Evolutionary conservation across 2,888 invertebrate genomes (phyloP), one percentile per base, ranked within the genome.

Genomic region (Drosophila flavopinicola): DNA sequence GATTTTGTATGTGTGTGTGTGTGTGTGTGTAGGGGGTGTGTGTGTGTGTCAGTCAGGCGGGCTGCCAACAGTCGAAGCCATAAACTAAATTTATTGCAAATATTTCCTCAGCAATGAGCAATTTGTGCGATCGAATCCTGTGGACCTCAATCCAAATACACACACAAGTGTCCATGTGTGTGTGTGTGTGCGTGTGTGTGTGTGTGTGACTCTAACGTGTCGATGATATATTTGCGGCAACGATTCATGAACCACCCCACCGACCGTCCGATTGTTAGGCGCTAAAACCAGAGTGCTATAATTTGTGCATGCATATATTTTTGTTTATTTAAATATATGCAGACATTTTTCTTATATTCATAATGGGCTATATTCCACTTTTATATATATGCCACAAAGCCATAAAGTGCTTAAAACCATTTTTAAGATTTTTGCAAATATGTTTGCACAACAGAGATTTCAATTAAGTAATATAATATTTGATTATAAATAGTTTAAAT

Each of bases 11-110:
- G 20, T 20, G 30, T 33, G 27, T 41, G 35, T 30, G 37, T 45
- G 32, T 7, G 49, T 33, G 53, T 39, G 23, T 23, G 15, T 15
- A 44, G 29, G 20, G 56, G 27, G 29, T 15, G 23, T 38, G 30
- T 15, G 38, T 24, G 73, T 54, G 70, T 78, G 85, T 82, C 78
- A 68, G 87, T 84, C 78, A 49, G 85, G 53, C 65, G 70, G 70
- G 35, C 61, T 80, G 75, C 83, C 83, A 68, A 71, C 70, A 78
- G 69, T 66, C 75, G 76, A 76, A 72, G 82, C 75, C 80, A 88
- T 80, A 73, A 88, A 88, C 88, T 86, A 88, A 89, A 89, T 89
- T 88, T 88, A 89, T 89, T 88, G 88, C 88, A 89, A 88, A 89
- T 88, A 89, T 89, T 88, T 88, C 89, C 88, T 88, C 78, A 87